Conservation (phyloP, 1,140 invertebrate genomes). For the honey bee (Apis mellifera) region Amel_HAv3.1 CM009931.2:4609001-4609500, state of each 20-base stretch:
- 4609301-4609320: conserved; percentile 56
- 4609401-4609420: conserved; percentile 36
- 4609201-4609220: conserved; percentile 33
- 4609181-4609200: conserved; percentile 53
- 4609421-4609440: conserved; percentile 33
- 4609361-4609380: conserved; percentile 33
- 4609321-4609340: conserved; percentile 61
- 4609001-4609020: no score
- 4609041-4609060: no score
- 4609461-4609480: not conserved
- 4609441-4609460: conserved; percentile 1
- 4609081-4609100: not conserved
- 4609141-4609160: not conserved
- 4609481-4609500: no score
- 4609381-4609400: conserved; percentile 42
- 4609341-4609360: conserved; percentile 47
- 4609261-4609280: conserved; percentile 7
- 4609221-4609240: conserved; percentile 24
- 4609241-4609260: conserved; percentile 42
- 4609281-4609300: conserved; percentile 15
- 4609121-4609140: not conserved
- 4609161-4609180: not conserved
- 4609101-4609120: not conserved
- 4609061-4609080: no score
- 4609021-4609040: no score